A percentile compares a stretch with the other conserved stretches of the same genome.
Conservation (phyloP, 1,140 invertebrate species). For the Adoxophyes honmai region DNA sequence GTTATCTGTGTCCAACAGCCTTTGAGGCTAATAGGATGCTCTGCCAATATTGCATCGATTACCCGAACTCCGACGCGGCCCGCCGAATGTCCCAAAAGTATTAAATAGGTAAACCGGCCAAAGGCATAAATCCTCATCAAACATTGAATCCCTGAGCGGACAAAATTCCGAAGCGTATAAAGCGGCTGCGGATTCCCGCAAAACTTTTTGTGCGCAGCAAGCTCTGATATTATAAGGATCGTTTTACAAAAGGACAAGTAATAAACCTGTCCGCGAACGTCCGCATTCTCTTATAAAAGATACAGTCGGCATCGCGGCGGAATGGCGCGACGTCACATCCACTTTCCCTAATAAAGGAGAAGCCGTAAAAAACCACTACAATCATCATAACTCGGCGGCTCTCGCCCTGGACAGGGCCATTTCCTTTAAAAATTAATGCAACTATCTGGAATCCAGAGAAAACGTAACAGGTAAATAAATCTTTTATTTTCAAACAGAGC, state of each 20-base stretch:
- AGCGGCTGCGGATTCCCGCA: slow-evolving; percentile 1
- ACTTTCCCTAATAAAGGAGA: slow-evolving; percentile 56
- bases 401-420: slow-evolving; percentile 31
- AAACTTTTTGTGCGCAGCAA: slow-evolving; percentile 26
- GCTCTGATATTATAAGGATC: slow-evolving; percentile 24
- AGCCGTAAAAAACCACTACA: slow-evolving; percentile 66
- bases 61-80: neutral
- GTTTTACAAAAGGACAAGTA: slow-evolving; percentile 39
- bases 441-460: slow-evolving; percentile 1
- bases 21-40: slow-evolving; percentile 28
- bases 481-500: neutral
- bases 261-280: slow-evolving; percentile 47
- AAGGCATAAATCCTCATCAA: slow-evolving; percentile 14
- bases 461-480: neutral
- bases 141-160: slow-evolving; percentile 11
- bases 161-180: slow-evolving; percentile 11
- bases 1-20: slow-evolving; percentile 47
- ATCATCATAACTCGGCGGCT: slow-evolving; percentile 58
- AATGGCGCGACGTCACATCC: slow-evolving; percentile 38
- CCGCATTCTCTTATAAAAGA: slow-evolving; percentile 39
- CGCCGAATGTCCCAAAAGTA: slow-evolving; percentile 12
- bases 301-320: slow-evolving; percentile 39
- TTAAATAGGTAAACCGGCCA: slow-evolving; percentile 12
- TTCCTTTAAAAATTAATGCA: slow-evolving; percentile 51
- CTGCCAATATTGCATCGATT: slow-evolving; percentile 8